Conservation (phyloP, 2,797 vertebrate species). For the Rhinichthys osculus region DNA sequence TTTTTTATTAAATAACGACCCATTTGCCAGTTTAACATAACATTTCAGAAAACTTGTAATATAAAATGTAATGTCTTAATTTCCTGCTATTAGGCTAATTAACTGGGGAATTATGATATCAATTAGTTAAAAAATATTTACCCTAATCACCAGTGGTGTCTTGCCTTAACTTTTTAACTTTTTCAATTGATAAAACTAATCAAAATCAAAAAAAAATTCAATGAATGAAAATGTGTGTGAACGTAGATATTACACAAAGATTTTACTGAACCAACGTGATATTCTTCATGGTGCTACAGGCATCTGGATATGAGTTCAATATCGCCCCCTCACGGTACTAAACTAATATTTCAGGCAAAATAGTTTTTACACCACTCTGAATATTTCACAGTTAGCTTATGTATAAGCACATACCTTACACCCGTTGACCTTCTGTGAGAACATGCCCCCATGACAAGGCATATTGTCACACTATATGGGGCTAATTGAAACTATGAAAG, state of each 20-base stretch:
- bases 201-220: too few species aligned
- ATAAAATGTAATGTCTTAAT: background rate
- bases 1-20: too few species aligned
- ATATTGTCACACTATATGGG: background rate
- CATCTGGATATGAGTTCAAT: conserved; percentile 4
- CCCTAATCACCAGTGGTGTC: background rate
- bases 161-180: background rate
- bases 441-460: too few species aligned
- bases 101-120: background rate
- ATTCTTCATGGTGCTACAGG: background rate
- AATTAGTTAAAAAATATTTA: background rate
- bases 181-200: too few species aligned
- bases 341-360: background rate
- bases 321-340: conserved; percentile 22
- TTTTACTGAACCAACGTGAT: background rate
- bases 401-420: background rate
- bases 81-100: background rate
- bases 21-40: background rate
- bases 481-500: background rate
- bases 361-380: background rate
- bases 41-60: background rate
- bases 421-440: background rate
- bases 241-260: background rate
- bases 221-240: background rate
- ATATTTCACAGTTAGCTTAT: too few species aligned